Percentiles rank a stretch among this genome's conserved stretches.
phyloP scores from a whole-genome alignment of 2,797 vertebrate genomes.

The Coracias cyanogaster region DNA sequence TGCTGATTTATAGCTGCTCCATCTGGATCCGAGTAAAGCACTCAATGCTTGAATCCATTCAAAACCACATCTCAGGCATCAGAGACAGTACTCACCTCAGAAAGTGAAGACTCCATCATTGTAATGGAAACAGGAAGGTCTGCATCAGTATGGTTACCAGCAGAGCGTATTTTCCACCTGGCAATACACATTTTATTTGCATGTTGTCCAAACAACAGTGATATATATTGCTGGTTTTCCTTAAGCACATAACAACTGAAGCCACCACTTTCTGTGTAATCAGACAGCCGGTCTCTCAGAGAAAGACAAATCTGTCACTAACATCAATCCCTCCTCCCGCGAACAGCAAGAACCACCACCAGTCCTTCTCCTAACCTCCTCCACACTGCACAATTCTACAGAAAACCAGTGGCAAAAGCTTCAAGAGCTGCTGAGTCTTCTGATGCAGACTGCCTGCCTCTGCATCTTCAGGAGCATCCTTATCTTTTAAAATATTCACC shows the following conservation, averaged over 20 bases:
- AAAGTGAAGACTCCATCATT: slow-evolving; percentile 66
- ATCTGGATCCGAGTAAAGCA: not conserved
- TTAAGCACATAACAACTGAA: slow-evolving; percentile 45
- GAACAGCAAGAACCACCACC: slow-evolving; percentile 13
- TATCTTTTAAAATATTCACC: not conserved
- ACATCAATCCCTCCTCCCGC: slow-evolving; percentile 44
- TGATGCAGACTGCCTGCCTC: slow-evolving; percentile 26
- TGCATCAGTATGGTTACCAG: slow-evolving; percentile 24
- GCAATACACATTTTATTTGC: slow-evolving; percentile 54
- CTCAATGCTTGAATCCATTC: not conserved
- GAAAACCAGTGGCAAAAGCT: slow-evolving; percentile 21
- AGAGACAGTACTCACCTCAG: slow-evolving; percentile 81
- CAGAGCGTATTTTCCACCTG: slow-evolving; percentile 74
- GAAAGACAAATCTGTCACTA: slow-evolving; percentile 29
- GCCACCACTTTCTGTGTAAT: not conserved
- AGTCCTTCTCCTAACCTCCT: slow-evolving; percentile 51
- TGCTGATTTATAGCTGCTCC: not conserved
- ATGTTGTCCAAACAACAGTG: slow-evolving; percentile 36
- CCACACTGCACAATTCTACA: slow-evolving; percentile 30
- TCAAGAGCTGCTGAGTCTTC: not conserved
- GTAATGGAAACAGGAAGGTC: slow-evolving; percentile 37
- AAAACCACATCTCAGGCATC: not conserved
- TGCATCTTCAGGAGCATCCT: slow-evolving; percentile 1
- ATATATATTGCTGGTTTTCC: slow-evolving; percentile 16
- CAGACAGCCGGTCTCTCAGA: slow-evolving; percentile 36